These are phyloP conservation scores for Chaetops frenatus DNA, from an alignment of 2,113 vertebrate species.

Conservation along the genomic window DNA sequence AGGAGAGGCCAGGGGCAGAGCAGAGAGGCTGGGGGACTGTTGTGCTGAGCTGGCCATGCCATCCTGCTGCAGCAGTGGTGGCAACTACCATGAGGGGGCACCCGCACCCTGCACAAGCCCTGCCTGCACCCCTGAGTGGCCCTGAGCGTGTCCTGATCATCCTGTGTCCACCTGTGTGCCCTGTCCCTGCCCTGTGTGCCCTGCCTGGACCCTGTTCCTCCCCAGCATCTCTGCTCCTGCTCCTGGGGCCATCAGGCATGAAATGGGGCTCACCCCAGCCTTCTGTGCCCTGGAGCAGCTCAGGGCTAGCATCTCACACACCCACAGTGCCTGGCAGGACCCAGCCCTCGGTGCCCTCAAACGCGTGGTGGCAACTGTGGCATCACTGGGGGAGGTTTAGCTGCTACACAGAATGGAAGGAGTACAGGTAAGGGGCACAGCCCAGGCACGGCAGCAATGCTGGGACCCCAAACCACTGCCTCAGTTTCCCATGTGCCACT, in stretches of 20 bases:
- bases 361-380: not conserved
- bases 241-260: not conserved
- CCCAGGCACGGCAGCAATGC: rapidly evolving
- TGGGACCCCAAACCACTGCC: rapidly evolving
- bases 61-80: not conserved
- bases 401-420: not conserved
- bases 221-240: not conserved
- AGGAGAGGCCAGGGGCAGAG: not conserved
- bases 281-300: not conserved
- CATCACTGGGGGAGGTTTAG: not conserved
- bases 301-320: not conserved
- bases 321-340: not conserved
- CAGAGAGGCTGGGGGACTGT: not conserved
- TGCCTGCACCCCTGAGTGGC: not conserved
- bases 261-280: rapidly evolving
- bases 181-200: not conserved
- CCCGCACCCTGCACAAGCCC: not conserved
- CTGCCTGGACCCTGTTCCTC: not conserved
- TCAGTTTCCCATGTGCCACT: not conserved
- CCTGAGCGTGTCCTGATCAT: not conserved
- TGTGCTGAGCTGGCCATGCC: not conserved
- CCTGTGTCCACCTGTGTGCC: no score
- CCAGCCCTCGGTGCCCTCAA: rapidly evolving
- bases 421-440: not conserved
- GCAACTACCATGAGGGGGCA: conserved; percentile 4